Evolutionary conservation across 2,888 invertebrate genomes (phyloP).

Genomic region (Drosophila borborema): DNA sequence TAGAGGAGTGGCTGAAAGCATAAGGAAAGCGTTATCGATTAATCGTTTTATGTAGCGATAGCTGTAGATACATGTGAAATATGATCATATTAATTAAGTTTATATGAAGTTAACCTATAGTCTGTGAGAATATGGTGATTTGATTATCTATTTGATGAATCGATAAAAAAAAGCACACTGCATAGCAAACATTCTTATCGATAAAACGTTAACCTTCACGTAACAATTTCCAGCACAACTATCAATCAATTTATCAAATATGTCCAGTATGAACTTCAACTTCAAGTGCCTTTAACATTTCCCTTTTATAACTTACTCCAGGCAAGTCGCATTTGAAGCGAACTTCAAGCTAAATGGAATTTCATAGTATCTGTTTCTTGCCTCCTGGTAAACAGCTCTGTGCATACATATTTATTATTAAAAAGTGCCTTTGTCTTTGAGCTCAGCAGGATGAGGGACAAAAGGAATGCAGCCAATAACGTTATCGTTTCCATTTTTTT

Average conservation of each 20-base stretch:
- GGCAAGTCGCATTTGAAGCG: background rate
- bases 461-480: conserved; percentile 69
- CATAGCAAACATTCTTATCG: background rate
- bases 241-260: background rate
- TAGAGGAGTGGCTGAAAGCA: conserved; percentile 2
- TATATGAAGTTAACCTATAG: too few relatives aligned
- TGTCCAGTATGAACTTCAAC: too few relatives aligned
- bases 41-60: too few relatives aligned
- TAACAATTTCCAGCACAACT: background rate
- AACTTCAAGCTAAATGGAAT: conserved; percentile 21
- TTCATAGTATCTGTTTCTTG: conserved; percentile 5
- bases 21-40: conserved; percentile 15
- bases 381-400: conserved; percentile 15
- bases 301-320: background rate
- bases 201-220: background rate
- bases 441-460: conserved; percentile 13
- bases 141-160: too few relatives aligned
- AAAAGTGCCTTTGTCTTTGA: conserved; percentile 53
- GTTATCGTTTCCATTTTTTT: conserved; percentile 59
- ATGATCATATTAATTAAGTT: too few relatives aligned
- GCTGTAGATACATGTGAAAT: too few relatives aligned
- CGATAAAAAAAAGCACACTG: background rate
- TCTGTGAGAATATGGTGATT: too few relatives aligned
- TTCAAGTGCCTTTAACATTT: background rate
- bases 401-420: conserved; percentile 52